These are phyloP conservation scores for Drepana arcuata DNA, from an alignment of 1,140 invertebrate species.

Conservation along the genomic window DNA sequence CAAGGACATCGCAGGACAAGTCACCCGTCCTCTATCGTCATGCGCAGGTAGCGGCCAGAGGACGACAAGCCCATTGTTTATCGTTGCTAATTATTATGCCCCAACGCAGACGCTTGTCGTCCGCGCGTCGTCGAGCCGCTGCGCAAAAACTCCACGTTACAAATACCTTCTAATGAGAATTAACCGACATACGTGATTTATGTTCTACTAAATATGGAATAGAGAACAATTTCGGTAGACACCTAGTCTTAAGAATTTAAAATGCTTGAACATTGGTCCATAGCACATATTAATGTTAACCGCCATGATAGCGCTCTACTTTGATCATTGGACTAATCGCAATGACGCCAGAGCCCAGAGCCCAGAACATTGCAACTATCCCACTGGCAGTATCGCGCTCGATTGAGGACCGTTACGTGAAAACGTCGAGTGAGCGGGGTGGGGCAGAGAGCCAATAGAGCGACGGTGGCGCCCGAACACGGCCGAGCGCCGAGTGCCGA, in stretches of 20 bases:
- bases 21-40: slow-evolving; percentile 58
- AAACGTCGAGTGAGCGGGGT: slow-evolving; percentile 56
- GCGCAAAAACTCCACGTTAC: slow-evolving; percentile 37
- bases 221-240: too few species aligned
- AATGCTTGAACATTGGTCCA: too few species aligned
- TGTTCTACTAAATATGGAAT: too few species aligned
- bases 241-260: too few species aligned
- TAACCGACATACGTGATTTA: neutral
- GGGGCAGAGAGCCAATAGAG: slow-evolving; percentile 44
- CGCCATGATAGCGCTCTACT: slow-evolving; percentile 23
- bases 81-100: slow-evolving; percentile 65
- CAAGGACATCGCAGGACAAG: slow-evolving; percentile 61
- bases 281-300: too few species aligned
- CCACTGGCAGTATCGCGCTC: slow-evolving; percentile 60
- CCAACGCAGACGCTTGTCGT: slow-evolving; percentile 41
- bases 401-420: slow-evolving; percentile 71
- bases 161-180: too few species aligned
- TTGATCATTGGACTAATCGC: slow-evolving; percentile 26
- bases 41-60: slow-evolving; percentile 62
- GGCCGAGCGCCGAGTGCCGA: slow-evolving; percentile 52
- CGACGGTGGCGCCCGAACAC: slow-evolving; percentile 52
- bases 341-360: slow-evolving; percentile 16
- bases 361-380: slow-evolving; percentile 43
- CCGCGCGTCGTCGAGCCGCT: slow-evolving; percentile 24
- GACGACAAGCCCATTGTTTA: slow-evolving; percentile 67